phyloP scores from a whole-genome alignment of 2,113 vertebrate species.

The Bos javanicus region DNA sequence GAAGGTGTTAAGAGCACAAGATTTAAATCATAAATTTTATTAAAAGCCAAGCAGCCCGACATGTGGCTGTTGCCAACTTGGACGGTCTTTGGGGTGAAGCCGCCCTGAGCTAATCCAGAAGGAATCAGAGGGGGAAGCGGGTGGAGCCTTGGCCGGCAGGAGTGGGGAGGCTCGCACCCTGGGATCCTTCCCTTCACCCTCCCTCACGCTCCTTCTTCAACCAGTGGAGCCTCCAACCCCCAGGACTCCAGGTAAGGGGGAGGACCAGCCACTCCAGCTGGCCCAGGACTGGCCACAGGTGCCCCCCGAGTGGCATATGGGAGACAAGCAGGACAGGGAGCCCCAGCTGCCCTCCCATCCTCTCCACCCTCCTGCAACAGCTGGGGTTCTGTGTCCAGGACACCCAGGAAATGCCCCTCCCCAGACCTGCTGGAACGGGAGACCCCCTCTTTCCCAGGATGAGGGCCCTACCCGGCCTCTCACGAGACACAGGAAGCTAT shows the following conservation, averaged over 20 bases:
- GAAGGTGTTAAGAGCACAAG: conserved; percentile 71
- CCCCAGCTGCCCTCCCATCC: neutral
- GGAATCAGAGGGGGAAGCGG: neutral
- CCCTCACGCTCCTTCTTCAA: neutral
- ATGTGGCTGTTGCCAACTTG: conserved; percentile 51
- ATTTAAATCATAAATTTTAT: conserved; percentile 69
- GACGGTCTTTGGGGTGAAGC: conserved; percentile 12
- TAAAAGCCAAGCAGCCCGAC: conserved; percentile 54
- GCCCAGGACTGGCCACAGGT: neutral
- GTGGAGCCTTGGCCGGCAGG: neutral
- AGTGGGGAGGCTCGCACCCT: neutral
- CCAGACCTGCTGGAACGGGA: neutral
- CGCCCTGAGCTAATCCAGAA: conserved; percentile 59
- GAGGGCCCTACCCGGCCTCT: neutral
- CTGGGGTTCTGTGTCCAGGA: neutral
- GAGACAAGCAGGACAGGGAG: neutral
- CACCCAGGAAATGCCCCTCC: neutral
- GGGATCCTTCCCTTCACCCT: neutral
- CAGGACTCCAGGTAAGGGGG: neutral
- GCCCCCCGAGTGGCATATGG: too few relatives aligned
- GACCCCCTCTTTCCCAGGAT: neutral
- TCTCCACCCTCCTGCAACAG: neutral
- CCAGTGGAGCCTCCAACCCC: neutral
- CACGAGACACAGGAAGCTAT: neutral
- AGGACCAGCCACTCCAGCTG: neutral